Percentiles rank a stretch among this genome's conserved stretches.
Conservation (phyloP, 2,113 vertebrate species). For the Australoheros scitulus region DNA sequence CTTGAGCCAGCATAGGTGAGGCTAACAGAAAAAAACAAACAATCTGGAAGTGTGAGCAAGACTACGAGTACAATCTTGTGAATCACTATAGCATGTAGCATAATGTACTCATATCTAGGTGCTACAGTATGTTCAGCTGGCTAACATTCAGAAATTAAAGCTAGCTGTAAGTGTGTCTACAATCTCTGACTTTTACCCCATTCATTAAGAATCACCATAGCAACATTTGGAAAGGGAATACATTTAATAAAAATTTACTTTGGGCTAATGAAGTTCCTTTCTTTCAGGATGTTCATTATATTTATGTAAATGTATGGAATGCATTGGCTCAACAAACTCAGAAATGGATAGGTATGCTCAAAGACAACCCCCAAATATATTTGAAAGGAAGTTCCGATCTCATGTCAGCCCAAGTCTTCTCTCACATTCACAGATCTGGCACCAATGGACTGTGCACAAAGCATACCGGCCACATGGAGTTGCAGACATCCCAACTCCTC, state of each 20-base stretch:
- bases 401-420: conserved; percentile 35
- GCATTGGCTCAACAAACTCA: neutral
- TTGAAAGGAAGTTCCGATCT: conserved; percentile 48
- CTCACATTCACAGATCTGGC: conserved; percentile 28
- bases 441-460: conserved; percentile 42
- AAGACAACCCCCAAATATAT: conserved; percentile 21
- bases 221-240: neutral
- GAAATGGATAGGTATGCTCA: neutral
- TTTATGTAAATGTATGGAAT: neutral
- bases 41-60: neutral
- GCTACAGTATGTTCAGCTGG: neutral
- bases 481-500: conserved; percentile 13
- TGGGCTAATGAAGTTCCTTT: neutral
- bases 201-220: neutral
- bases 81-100: neutral
- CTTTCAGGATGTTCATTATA: neutral
- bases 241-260: neutral
- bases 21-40: neutral
- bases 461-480: conserved; percentile 26
- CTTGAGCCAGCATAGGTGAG: conserved; percentile 25
- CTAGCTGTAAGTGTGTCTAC: neutral
- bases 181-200: neutral
- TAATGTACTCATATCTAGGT: neutral
- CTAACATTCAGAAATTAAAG: neutral
- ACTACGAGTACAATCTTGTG: neutral